Evolutionary conservation across 2,888 invertebrate species (phyloP).

Genomic region (Andrena haemorrhoa): DNA sequence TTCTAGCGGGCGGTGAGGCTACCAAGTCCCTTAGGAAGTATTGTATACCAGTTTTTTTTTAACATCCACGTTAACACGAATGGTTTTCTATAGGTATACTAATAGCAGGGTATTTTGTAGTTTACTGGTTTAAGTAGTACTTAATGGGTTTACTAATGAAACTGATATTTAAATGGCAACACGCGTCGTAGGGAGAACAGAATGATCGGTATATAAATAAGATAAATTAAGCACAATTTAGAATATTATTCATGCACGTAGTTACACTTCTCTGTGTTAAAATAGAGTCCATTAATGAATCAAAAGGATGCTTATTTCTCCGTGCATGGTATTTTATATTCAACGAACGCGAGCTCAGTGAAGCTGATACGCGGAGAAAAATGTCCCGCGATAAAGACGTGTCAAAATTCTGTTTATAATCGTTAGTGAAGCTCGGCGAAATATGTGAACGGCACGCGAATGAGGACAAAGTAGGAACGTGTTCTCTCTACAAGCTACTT

Average conservation of each 20-base stretch:
- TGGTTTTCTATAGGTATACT: not conserved
- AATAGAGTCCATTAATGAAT: not conserved
- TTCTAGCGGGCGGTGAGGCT: not conserved
- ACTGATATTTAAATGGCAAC: not conserved
- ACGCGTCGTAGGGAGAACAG: not conserved
- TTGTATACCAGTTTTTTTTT: not conserved
- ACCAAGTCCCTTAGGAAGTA: not conserved
- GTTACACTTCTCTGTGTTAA: not conserved
- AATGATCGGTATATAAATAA: not conserved
- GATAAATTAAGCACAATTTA: not conserved
- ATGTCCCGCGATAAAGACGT: not conserved
- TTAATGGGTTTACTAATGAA: conserved; percentile 18
- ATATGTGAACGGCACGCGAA: not conserved
- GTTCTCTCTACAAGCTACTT: conserved; percentile 23
- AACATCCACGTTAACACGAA: not conserved
- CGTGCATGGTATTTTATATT: conserved; percentile 24
- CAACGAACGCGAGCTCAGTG: not conserved
- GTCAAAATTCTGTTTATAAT: conserved; percentile 22
- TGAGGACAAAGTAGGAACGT: conserved; percentile 19
- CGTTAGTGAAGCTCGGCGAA: not conserved
- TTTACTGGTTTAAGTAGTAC: not conserved
- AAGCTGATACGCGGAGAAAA: not conserved
- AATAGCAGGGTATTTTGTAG: not conserved
- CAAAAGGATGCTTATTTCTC: conserved; percentile 40
- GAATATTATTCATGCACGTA: not conserved